Percentiles rank a stretch among this genome's conserved stretches.
Evolutionary conservation across 1,140 invertebrate species (phyloP).

Genomic region (Saccostrea cuccullata): DNA sequence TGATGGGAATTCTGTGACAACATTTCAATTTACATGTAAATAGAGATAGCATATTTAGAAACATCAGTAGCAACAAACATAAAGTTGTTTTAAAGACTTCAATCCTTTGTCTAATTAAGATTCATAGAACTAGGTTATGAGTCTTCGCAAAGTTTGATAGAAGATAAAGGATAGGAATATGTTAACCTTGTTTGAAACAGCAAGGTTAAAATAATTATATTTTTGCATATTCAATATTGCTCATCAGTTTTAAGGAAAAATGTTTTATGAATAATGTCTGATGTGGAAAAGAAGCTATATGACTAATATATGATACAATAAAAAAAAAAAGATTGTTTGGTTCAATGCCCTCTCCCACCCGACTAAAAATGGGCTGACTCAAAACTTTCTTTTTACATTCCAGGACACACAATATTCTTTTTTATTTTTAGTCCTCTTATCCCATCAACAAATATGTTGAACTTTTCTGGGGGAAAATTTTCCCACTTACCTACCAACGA

Average conservation of each 20-base stretch:
- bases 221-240: neutral
- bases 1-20: neutral
- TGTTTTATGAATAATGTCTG: too few relatives aligned
- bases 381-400: too few relatives aligned
- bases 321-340: too few relatives aligned
- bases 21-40: slow-evolving; percentile 17
- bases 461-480: too few relatives aligned
- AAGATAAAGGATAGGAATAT: neutral
- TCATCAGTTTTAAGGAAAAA: neutral
- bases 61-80: neutral
- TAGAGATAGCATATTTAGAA: slow-evolving; percentile 4
- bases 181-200: neutral
- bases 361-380: too few relatives aligned
- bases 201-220: neutral
- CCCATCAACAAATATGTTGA: too few relatives aligned
- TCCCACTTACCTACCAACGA: too few relatives aligned
- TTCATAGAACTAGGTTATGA: neutral
- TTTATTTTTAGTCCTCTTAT: too few relatives aligned
- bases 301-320: too few relatives aligned
- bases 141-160: neutral
- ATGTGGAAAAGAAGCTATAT: too few relatives aligned
- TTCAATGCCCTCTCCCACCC: too few relatives aligned
- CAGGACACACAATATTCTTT: too few relatives aligned
- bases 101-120: slow-evolving; percentile 2
- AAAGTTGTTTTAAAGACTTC: neutral